Percentiles rank a stretch among this genome's conserved stretches.
Evolutionary conservation across 2,888 invertebrate genomes (phyloP).

Genomic region (Nomada ruficornis): DNA sequence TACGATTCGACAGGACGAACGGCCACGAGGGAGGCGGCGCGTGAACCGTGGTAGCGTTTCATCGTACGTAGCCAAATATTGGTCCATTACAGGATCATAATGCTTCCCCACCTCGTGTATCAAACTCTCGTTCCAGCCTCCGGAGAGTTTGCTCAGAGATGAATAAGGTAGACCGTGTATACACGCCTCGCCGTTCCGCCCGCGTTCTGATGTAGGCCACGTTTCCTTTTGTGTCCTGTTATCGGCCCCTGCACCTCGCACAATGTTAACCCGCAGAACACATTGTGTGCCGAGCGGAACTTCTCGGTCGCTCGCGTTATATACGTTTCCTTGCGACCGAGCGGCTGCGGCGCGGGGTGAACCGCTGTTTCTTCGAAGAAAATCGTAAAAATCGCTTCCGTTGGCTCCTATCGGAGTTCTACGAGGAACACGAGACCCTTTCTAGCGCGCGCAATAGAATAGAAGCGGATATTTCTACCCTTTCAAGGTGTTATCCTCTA

Average conservation of each 20-base stretch:
- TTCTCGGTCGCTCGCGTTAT: neutral
- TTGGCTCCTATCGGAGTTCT: neutral
- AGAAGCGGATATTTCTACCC: conserved; percentile 10
- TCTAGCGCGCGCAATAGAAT: conserved; percentile 8
- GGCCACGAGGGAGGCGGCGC: conserved; percentile 54
- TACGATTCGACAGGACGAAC: conserved; percentile 46
- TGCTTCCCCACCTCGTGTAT: conserved; percentile 70
- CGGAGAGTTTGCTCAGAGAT: conserved; percentile 59
- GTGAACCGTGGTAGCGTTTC: conserved; percentile 67
- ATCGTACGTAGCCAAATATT: conserved; percentile 79
- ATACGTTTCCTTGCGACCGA: neutral
- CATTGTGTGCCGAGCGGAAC: conserved; percentile 20
- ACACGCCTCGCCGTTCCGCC: conserved; percentile 28
- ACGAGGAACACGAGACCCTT: neutral
- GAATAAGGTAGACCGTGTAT: conserved; percentile 63
- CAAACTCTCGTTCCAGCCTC: conserved; percentile 59
- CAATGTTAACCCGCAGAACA: conserved; percentile 26
- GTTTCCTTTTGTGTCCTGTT: conserved; percentile 57
- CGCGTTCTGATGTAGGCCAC: conserved; percentile 58
- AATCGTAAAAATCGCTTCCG: conserved; percentile 12
- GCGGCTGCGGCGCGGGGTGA: neutral
- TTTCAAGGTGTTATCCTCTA: conserved; percentile 18
- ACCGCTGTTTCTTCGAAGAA: conserved; percentile 13
- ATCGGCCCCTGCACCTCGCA: conserved; percentile 54
- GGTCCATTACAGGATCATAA: conserved; percentile 80